phyloP scores from a whole-genome alignment of 2,797 vertebrate genomes.

The Melanotaenia boesemani region DNA sequence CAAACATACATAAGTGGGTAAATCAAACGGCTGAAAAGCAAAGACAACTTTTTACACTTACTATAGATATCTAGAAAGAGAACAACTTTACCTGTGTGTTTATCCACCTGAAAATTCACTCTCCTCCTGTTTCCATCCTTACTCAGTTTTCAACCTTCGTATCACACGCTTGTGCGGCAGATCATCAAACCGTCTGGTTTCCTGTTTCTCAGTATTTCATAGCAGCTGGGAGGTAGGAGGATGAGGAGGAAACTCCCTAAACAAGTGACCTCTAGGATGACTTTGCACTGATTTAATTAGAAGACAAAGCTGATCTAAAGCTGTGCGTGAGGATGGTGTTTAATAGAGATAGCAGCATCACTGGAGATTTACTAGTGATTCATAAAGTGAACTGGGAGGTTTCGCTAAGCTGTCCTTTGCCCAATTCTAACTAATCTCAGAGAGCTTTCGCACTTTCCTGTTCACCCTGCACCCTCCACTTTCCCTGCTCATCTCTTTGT shows the following conservation, averaged over 20 bases:
- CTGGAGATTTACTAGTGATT: slow-evolving; percentile 5
- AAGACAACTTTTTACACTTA: not conserved
- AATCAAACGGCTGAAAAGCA: slow-evolving; percentile 8
- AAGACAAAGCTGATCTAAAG: slow-evolving; percentile 26
- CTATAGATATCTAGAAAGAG: not conserved
- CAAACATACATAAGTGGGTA: not conserved
- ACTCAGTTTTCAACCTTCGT: slow-evolving; percentile 30
- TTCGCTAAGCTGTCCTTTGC: not conserved
- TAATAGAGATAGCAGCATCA: not conserved
- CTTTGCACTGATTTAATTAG: slow-evolving; percentile 30
- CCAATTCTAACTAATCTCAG: not conserved
- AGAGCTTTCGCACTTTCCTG: slow-evolving; percentile 33
- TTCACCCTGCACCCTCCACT: slow-evolving; percentile 35
- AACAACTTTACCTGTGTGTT: slow-evolving; percentile 59
- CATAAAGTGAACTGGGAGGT: slow-evolving; percentile 4
- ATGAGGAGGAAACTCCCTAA: slow-evolving; percentile 50
- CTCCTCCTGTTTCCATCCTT: slow-evolving; percentile 45
- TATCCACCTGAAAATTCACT: slow-evolving; percentile 46
- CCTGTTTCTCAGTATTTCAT: slow-evolving; percentile 55
- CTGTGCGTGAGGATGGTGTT: not conserved
- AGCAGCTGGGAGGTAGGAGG: slow-evolving; percentile 56
- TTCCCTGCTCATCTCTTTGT: slow-evolving; percentile 64
- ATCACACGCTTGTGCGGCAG: slow-evolving; percentile 41
- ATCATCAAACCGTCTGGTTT: slow-evolving; percentile 63
- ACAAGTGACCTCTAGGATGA: slow-evolving; percentile 46